Conservation (phyloP, 1,140 invertebrate species). For the Heliconius congener region DNA sequence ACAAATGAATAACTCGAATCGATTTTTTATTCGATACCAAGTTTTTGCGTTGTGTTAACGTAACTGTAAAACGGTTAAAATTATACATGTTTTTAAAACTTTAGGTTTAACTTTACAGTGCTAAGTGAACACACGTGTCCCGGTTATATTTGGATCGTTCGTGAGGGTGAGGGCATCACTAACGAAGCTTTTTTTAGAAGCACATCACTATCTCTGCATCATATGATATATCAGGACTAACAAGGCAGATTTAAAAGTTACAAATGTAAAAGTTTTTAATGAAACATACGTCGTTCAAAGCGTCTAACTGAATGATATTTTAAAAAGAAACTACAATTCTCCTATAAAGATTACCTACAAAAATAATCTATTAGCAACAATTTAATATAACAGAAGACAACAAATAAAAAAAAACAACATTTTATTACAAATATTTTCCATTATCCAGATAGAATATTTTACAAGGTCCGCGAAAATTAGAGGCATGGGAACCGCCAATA, state of each 20-base stretch:
- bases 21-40: constrained; percentile 53
- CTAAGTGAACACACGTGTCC: constrained; percentile 74
- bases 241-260: constrained; percentile 44
- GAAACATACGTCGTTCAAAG: background rate
- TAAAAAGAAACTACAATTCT: background rate
- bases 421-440: constrained; percentile 16
- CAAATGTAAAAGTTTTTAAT: constrained; percentile 24
- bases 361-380: background rate
- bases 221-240: constrained; percentile 60
- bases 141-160: constrained; percentile 70
- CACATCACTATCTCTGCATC: constrained; percentile 62
- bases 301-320: background rate
- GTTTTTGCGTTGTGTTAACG: constrained; percentile 43
- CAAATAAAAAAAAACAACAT: background rate
- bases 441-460: constrained; percentile 46
- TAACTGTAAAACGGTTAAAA: constrained; percentile 39
- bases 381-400: background rate
- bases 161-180: constrained; percentile 57
- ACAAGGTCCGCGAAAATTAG: constrained; percentile 75
- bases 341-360: no score
- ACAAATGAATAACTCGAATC: constrained; percentile 65
- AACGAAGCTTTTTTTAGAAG: constrained; percentile 78
- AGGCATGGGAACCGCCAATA: constrained; percentile 76
- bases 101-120: constrained; percentile 65
- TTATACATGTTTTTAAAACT: constrained; percentile 41